Evolutionary conservation across 2,113 vertebrate genomes (phyloP), one percentile per base, ranked within the genome.

Genomic region (Heterotis niloticus): DNA sequence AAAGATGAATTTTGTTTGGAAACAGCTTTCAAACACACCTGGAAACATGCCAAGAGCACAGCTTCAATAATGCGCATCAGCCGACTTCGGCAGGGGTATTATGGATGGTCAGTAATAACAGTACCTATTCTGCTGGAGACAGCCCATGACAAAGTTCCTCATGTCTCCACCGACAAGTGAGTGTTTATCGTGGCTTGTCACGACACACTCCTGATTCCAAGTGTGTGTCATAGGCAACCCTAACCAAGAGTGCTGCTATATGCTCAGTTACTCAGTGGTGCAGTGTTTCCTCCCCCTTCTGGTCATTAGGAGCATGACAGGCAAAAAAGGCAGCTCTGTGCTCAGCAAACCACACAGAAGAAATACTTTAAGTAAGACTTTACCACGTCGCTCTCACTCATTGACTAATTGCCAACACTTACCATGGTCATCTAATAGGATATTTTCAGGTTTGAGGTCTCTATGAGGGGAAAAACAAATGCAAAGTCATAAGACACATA

Each of bases 401-500:
- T 12, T 13, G 4, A 10, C 26, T 1, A 4, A 75, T 29, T 57
- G 18, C 29, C 29, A 34, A 18, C 65, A 90, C 96, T 93, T 88
- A 98, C 98, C 98, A 0, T 97, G 93, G 84, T 99, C 98, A 84
- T 99, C 98, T 84, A 99, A 88, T 78, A 99, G 87, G 82, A 99
- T 98, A 83, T 99, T 99, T 86, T 99, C 97, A 64, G 97, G 97
- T 86, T 99, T 99, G 69, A 99, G 88, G 84, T 99, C 98, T 87
- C 97, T 99, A 80, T 54, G 16, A 82, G 56, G 79, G 67, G 84
- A 80, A 26, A 7, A 60, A 56, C 69, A 29, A 34, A 56, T 34
- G 5, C 56, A 65, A 29, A 34, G 18, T 57, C 52, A 78, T 18
- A 28, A 69, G 13, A 10, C 28, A 51, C 34, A 44, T 44, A 44